Conservation (phyloP, 2,113 vertebrate genomes). For the Heptranchias perlo region DNA sequence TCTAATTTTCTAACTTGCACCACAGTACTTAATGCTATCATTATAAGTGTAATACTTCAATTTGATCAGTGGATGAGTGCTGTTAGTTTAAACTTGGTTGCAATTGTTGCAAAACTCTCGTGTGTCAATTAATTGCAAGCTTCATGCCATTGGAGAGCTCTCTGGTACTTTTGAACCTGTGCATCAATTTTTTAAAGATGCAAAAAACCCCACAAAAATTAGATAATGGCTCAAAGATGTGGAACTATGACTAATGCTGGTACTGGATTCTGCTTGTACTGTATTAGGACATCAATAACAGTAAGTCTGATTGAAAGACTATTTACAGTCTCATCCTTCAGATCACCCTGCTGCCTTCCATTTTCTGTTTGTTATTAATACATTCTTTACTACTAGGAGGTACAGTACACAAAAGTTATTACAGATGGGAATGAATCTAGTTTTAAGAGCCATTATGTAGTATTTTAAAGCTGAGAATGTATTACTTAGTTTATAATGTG, state of each 20-base stretch:
- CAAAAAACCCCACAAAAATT: neutral
- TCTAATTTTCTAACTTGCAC: neutral
- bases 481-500: neutral
- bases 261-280: neutral
- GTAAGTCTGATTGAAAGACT: neutral
- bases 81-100: neutral
- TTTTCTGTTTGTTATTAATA: neutral
- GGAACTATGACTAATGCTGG: neutral
- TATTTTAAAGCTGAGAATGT: neutral
- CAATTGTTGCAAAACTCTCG: neutral
- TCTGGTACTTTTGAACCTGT: neutral
- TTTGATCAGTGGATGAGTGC: neutral
- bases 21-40: neutral
- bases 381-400: neutral
- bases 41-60: neutral
- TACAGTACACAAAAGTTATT: neutral
- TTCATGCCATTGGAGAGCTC: neutral
- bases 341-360: neutral
- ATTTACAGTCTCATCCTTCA: neutral
- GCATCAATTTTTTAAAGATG: neutral
- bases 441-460: neutral
- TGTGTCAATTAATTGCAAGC: neutral
- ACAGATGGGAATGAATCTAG: neutral
- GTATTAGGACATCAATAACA: neutral
- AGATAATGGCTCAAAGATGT: neutral